A percentile compares a stretch with the other conserved stretches of the same genome.
Conservation (phyloP, 2,797 vertebrate species). For the Myoxocephalus aenaeus region DNA sequence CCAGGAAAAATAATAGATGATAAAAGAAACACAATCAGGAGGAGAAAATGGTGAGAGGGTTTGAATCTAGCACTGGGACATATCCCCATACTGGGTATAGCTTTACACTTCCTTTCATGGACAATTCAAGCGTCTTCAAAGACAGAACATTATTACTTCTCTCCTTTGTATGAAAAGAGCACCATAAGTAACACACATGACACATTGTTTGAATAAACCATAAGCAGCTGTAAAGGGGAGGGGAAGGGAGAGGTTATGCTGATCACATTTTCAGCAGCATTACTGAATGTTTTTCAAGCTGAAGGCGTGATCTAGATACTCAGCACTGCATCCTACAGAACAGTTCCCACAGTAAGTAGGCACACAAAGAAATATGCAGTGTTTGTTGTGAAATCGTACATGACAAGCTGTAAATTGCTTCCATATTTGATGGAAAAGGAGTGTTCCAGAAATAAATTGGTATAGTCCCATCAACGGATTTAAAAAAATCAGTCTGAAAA, state of each 20-base stretch:
- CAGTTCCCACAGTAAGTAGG: conserved; percentile 40
- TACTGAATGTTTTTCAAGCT: conserved; percentile 21
- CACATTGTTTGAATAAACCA: conserved; percentile 66
- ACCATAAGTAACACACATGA: conserved; percentile 35
- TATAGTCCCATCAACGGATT: conserved; percentile 56
- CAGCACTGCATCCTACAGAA: conserved; percentile 17
- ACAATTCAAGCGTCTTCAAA: conserved; percentile 66
- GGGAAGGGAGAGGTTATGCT: conserved; percentile 3
- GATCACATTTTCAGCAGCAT: conserved; percentile 43
- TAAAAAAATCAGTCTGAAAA: conserved; percentile 57
- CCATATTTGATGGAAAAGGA: conserved; percentile 72
- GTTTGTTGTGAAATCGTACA: conserved; percentile 70
- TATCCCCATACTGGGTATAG: conserved; percentile 29
- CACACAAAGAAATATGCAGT: conserved; percentile 38
- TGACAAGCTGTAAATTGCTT: conserved; percentile 75
- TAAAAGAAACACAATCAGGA: conserved; percentile 75
- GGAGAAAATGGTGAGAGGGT: conserved; percentile 64
- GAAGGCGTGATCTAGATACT: conserved; percentile 26
- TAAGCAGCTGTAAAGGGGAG: conserved; percentile 26
- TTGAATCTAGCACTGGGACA: conserved; percentile 49
- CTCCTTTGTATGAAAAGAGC: conserved; percentile 49
- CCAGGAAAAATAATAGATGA: conserved; percentile 77
- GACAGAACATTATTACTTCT: conserved; percentile 37
- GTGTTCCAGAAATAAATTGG: conserved; percentile 66
- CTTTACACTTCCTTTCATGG: conserved; percentile 57